Percentiles rank a stretch among this genome's conserved stretches.
Evolutionary conservation across 2,113 vertebrate species (phyloP).

Genomic region (Cathartes aura): DNA sequence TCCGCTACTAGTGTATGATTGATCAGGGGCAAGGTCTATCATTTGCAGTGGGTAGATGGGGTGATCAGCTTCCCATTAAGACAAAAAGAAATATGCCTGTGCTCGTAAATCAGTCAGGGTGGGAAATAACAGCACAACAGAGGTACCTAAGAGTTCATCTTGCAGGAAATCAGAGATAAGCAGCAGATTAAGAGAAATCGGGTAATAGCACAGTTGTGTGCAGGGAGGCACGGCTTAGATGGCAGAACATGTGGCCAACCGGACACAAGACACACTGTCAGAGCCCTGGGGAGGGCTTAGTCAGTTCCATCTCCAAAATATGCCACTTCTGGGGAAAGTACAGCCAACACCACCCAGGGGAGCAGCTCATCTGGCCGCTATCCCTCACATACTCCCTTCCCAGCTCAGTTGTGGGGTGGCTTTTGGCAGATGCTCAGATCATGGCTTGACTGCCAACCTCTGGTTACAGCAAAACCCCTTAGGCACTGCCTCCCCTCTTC

Average conservation of each 20-base stretch:
- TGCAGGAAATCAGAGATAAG: background rate
- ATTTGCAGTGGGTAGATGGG: background rate
- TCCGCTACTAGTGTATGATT: rapidly evolving
- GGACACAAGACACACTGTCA: background rate
- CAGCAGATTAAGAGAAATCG: rapidly evolving
- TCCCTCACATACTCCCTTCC: rapidly evolving
- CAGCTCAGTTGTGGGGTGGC: background rate
- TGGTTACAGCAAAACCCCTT: background rate
- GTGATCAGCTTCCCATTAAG: background rate
- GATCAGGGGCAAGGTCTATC: background rate
- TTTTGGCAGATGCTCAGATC: background rate
- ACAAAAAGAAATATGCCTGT: rapidly evolving
- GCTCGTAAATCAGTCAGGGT: too few relatives aligned
- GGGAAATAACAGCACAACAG: background rate
- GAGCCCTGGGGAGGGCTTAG: background rate
- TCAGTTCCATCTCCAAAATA: background rate
- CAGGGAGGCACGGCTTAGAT: background rate
- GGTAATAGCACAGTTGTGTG: background rate
- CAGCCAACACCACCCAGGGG: background rate
- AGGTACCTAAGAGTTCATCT: background rate
- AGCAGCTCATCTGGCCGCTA: rapidly evolving
- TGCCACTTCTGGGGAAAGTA: rapidly evolving
- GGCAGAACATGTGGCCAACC: background rate
- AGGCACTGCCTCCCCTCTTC: background rate
- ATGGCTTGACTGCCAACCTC: background rate